Base-by-base conservation (phyloP, 1,140 invertebrate species). In the Hyphantria cunea region DNA sequence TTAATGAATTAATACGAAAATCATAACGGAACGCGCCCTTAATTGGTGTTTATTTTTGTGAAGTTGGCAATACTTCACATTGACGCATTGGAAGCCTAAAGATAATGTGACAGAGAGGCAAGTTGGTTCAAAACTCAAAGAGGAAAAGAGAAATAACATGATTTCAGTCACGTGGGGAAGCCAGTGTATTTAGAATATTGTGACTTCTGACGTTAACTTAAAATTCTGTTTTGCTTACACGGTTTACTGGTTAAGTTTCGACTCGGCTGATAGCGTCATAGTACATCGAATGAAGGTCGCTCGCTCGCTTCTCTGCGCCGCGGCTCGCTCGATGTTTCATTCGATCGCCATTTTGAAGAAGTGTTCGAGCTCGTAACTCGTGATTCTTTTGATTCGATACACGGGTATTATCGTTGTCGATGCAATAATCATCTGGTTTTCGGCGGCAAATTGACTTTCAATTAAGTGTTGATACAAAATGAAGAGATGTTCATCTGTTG, bases 401-500 rank as follows among this genome's bases (percentile, higher is more conserved):
- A 68, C 64, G 56, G 66, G 66, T 69, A 68, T 76, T 83, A 80
- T 86, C 82, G 79, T 78, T 80, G 76, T 77, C 76, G 70, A 73
- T 74, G 73, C 65, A 80, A 68, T 72, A 71, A 65, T 67, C 48
- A 80, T 76, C 61, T 67, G 64, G 64, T 52, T 74, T 83, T 80
- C 64, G 70, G 76, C 75, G 78, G 76, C 66, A 80, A 84, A 79
- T 78, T 82, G 74, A 76, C 68, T 66, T 63, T 66, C 72, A 76
- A 79, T 78, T 64, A 60, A 52, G 60, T 74, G 82, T 83, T 72
- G 73, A 82, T 77, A 61, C 51, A 52, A 42, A 63, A 90, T 86
- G 87, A 89, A 86, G 82, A 90, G 80, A 85, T 80, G 76, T 69
- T 82, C 86, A 44, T 90, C 87, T 31, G 42, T 82, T 47, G 88